Evolutionary conservation across 2,113 vertebrate genomes (phyloP).

Genomic region (Daphoenositta chrysoptera): DNA sequence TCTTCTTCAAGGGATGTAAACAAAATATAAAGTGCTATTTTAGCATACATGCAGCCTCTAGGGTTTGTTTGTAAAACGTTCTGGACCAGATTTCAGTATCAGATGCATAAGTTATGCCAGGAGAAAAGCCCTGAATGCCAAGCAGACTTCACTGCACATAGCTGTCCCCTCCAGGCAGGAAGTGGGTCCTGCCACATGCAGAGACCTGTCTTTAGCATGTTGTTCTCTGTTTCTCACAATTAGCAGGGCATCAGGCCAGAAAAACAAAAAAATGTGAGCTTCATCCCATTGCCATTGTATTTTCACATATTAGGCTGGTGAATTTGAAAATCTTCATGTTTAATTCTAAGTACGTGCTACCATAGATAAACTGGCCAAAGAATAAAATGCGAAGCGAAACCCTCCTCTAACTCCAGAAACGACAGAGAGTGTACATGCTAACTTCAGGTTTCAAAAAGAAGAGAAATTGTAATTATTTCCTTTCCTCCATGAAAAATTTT

Average conservation of each 20-base stretch:
- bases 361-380: background rate
- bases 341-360: background rate
- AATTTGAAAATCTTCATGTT: background rate
- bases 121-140: background rate
- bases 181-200: background rate
- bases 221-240: background rate
- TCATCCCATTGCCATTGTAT: background rate
- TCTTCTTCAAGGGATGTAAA: background rate
- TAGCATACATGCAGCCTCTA: background rate
- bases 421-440: background rate
- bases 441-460: background rate
- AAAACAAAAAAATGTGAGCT: background rate
- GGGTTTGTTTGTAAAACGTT: background rate
- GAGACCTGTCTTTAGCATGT: background rate
- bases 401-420: background rate
- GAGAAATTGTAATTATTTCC: background rate
- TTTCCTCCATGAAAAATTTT: background rate
- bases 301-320: background rate
- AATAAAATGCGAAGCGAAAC: background rate
- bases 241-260: background rate
- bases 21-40: constrained; percentile 18
- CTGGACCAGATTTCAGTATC: background rate
- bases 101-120: background rate
- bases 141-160: background rate
- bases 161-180: background rate